Percentiles rank a stretch among this genome's conserved stretches.
phyloP scores from a whole-genome alignment of 2,888 invertebrate genomes.

The Xestia rhomboidea region DNA sequence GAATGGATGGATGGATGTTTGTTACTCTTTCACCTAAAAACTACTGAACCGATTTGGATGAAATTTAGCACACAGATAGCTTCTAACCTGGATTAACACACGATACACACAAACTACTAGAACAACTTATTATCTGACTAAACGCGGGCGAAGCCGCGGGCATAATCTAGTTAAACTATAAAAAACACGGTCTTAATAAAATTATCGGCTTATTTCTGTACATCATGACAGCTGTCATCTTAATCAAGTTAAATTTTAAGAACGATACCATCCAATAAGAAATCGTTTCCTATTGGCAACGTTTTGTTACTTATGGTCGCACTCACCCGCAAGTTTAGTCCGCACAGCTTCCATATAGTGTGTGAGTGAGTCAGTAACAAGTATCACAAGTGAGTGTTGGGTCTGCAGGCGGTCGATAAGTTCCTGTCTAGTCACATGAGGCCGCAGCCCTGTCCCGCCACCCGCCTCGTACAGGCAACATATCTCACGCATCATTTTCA shows the following conservation, averaged over 20 bases:
- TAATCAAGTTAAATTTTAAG: neutral
- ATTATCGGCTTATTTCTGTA: neutral
- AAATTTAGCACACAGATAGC: no score
- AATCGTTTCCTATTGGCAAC: neutral
- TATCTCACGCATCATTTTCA: constrained; percentile 98
- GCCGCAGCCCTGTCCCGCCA: constrained; percentile 87
- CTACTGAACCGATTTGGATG: no score
- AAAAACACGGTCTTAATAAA: neutral
- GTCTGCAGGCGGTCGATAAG: constrained; percentile 97
- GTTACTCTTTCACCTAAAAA: no score
- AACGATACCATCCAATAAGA: neutral
- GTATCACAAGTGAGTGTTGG: constrained; percentile 97
- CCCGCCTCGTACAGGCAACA: constrained; percentile 98
- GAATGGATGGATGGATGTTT: no score
- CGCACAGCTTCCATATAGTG: constrained; percentile 97
- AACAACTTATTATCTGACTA: no score
- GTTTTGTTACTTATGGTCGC: neutral
- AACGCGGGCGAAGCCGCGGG: no score
- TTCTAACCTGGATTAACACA: no score
- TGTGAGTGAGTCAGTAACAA: constrained; percentile 97
- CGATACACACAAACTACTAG: no score
- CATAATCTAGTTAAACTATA: neutral
- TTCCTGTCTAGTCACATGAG: constrained; percentile 91
- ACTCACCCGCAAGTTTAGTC: constrained; percentile 83
- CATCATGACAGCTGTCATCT: no score